Conservation (phyloP, 2,797 vertebrate genomes). For the Lagorchestes hirsutus region DNA sequence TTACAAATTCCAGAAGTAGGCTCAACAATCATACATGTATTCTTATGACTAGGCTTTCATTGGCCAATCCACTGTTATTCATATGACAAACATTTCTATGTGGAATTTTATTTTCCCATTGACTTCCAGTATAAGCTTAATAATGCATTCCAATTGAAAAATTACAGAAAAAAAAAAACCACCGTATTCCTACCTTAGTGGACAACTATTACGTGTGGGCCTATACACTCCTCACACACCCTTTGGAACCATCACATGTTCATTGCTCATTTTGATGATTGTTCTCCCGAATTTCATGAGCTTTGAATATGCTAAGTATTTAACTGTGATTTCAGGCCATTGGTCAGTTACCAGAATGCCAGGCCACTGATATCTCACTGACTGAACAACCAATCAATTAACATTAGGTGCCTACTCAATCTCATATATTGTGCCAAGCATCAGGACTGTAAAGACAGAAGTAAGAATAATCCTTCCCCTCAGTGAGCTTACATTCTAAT, state of each 20-base stretch:
- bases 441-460: not conserved
- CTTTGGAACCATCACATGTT: not conserved
- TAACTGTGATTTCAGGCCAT: not conserved
- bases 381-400: not conserved
- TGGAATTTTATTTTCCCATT: not conserved
- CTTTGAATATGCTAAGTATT: not conserved
- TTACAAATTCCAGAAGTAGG: not conserved
- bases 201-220: not conserved
- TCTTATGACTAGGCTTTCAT: not conserved
- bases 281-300: not conserved
- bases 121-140: not conserved
- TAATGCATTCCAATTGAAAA: not conserved
- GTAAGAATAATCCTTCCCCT: not conserved
- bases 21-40: not conserved
- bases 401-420: not conserved
- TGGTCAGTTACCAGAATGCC: not conserved
- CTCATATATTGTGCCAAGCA: not conserved
- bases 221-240: not conserved
- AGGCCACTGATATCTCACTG: not conserved
- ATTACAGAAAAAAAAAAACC: not conserved
- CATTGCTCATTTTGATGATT: not conserved
- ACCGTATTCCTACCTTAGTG: not conserved
- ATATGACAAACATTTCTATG: not conserved
- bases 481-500: not conserved
- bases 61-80: not conserved